Evolutionary conservation across 2,113 vertebrate genomes (phyloP), one percentile per base, ranked within the genome.

Genomic region (Hypanus sabinus): DNA sequence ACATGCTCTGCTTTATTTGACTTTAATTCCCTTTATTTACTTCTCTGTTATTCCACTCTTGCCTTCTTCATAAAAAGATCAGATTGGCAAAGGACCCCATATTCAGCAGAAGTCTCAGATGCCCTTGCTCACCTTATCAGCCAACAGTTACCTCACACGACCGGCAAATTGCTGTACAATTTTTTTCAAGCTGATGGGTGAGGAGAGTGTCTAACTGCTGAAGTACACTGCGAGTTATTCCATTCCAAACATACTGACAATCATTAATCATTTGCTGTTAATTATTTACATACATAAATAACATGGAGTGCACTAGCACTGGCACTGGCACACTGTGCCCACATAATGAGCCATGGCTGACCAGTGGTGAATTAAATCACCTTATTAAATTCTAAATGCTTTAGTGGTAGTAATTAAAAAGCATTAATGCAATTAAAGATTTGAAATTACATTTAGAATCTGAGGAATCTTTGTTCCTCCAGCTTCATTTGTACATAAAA

Each of bases 291-390:
- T 60, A 20, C 46, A 60, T 87, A 27, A 87, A 87, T 60, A 46
- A 60, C 46, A 57, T 60, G 38, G 83, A 87, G 83, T 60, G 55
- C 18, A 83, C 80, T 83, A 38, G 80, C 80, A 60, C 80, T 83
- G 80, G 80, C 80, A 60, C 83, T 60, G 55, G 10, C 83, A 87
- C 22, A 27, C 38, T 60, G 83, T 60, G 10, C 55, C 83, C 55
- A 30, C 55, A 60, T 30, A 27, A 60, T 60, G 22, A 87, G 83
- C 38, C 22, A 87, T 22, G 20, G 83, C 83, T 57, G 36, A 60
- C 46, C 38, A 27, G 55, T 27, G 10, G 83, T 55, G 83, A 87
- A 87, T 87, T 87, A 87, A 87, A 87, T 87, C 83, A 87, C 83
- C 27, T 55, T 60, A 57, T 85, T 57, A 57, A 87, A 27, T 87